These are phyloP conservation scores for Anastrepha ludens DNA, from an alignment of 1,140 invertebrate species.

Conservation along the genomic window DNA sequence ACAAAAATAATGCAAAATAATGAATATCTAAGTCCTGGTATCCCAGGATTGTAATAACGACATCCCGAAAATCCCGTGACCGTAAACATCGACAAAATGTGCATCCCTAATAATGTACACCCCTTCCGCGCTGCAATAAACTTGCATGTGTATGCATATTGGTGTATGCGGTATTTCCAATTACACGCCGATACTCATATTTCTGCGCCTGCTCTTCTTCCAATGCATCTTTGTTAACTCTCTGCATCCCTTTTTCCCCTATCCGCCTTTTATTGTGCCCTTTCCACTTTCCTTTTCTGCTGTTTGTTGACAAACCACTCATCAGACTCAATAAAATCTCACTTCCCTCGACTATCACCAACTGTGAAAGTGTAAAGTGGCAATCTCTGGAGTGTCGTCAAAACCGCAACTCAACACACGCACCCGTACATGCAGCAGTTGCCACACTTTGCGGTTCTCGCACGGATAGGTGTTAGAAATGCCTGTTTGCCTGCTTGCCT, in stretches of 20 bases:
- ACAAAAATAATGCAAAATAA: too few species aligned
- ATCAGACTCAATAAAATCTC: slow-evolving; percentile 47
- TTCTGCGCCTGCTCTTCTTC: neutral
- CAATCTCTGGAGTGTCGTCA: slow-evolving; percentile 47
- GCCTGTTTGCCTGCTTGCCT: neutral
- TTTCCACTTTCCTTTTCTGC: slow-evolving; percentile 32
- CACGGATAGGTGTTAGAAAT: neutral
- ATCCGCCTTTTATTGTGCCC: neutral
- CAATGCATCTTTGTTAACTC: neutral
- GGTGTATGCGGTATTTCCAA: slow-evolving; percentile 25
- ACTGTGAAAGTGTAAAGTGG: slow-evolving; percentile 42
- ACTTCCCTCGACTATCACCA: neutral
- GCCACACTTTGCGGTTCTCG: slow-evolving; percentile 1
- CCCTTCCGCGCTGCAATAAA: neutral
- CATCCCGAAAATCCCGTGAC: too few species aligned
- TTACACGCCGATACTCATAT: slow-evolving; percentile 28
- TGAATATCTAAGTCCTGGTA: too few species aligned
- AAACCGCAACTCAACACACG: slow-evolving; percentile 12
- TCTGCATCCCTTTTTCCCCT: neutral
- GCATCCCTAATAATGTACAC: too few species aligned
- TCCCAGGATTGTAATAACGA: too few species aligned
- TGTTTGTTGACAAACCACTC: slow-evolving; percentile 38
- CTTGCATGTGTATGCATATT: neutral
- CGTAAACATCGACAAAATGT: too few species aligned
- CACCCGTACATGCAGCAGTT: neutral